Conservation (phyloP, 2,113 vertebrate genomes). For the Paratilapia polleni region DNA sequence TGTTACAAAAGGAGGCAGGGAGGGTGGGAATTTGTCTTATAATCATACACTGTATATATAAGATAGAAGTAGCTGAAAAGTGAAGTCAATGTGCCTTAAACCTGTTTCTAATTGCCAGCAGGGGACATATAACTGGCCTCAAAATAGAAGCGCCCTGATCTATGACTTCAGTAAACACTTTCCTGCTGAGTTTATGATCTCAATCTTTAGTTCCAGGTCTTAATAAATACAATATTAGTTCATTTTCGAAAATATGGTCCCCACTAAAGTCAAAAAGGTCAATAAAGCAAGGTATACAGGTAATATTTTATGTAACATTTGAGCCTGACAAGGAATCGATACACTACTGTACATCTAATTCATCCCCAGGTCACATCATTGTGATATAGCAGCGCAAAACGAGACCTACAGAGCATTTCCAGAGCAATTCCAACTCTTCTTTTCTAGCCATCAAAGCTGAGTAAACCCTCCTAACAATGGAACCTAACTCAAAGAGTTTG, state of each 20-base stretch:
- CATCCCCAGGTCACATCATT: no score
- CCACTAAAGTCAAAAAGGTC: background rate
- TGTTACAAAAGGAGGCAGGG: background rate
- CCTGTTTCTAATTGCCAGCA: background rate
- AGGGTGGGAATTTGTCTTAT: background rate
- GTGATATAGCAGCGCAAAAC: background rate
- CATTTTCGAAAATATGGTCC: background rate
- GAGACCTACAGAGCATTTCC: background rate
- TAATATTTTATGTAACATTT: no score
- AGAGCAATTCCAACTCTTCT: background rate
- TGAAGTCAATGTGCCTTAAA: background rate
- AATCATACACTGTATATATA: background rate
- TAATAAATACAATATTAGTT: background rate
- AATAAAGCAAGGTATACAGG: background rate
- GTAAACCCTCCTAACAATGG: background rate
- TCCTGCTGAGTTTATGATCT: background rate
- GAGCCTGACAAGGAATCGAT: no score
- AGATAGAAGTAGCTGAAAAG: background rate
- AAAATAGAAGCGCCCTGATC: background rate
- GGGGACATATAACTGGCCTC: background rate
- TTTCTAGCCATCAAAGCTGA: background rate
- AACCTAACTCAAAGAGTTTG: background rate
- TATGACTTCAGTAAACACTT: background rate
- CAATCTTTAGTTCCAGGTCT: background rate
- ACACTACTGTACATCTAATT: no score